Conservation (phyloP, 2,888 invertebrate species). For the Dusona sp. region DNA sequence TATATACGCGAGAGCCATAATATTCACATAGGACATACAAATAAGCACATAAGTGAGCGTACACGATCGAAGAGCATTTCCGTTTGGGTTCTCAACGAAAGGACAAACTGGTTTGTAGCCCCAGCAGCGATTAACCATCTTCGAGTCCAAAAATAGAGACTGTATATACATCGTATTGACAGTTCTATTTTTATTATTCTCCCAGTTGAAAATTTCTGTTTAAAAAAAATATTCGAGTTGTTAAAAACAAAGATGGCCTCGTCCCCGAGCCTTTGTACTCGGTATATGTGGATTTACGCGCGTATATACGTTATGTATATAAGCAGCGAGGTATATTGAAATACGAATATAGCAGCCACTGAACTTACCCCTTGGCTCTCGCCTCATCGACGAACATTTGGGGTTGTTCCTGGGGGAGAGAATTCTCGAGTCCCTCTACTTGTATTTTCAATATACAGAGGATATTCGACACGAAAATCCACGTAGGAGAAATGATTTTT, state of each 20-base stretch:
- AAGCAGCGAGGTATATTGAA: constrained; percentile 13
- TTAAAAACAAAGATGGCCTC: neutral
- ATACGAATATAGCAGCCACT: constrained; percentile 47
- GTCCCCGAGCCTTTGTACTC: neutral
- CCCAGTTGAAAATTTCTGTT: neutral
- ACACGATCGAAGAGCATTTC: constrained; percentile 20
- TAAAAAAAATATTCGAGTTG: neutral
- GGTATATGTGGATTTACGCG: neutral
- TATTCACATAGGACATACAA: no score
- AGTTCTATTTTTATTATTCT: neutral
- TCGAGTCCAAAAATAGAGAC: constrained; percentile 4
- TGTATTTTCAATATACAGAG: neutral
- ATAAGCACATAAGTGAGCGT: neutral
- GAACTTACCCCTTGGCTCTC: constrained; percentile 21
- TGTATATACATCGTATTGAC: constrained; percentile 1
- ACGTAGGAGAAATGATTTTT: neutral
- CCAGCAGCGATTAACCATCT: neutral
- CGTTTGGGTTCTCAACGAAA: constrained; percentile 19
- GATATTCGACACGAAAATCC: neutral
- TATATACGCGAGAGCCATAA: no score
- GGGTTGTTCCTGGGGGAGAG: constrained; percentile 65
- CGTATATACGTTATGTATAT: neutral
- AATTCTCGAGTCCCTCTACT: constrained; percentile 20
- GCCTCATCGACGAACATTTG: constrained; percentile 71
- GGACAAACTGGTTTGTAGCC: neutral